phyloP scores from a whole-genome alignment of 2,888 invertebrate genomes.

The Sesamia inferens region DNA sequence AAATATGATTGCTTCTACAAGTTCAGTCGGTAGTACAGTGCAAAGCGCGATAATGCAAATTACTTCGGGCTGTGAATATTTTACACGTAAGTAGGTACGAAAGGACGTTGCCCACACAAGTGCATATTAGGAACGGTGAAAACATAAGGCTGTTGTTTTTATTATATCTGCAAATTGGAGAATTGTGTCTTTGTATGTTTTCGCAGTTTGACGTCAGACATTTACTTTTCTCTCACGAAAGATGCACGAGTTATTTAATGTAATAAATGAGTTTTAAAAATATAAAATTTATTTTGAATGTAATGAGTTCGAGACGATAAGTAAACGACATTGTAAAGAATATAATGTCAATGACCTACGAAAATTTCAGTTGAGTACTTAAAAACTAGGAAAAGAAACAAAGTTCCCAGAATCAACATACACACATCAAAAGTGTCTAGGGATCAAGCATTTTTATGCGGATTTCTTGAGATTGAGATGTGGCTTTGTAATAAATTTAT shows the following conservation, averaged over 20 bases:
- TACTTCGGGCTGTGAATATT: conserved; percentile 11
- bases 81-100: neutral
- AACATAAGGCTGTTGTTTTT: neutral
- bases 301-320: too few species aligned
- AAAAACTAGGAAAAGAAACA: neutral
- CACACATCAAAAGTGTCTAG: too few species aligned
- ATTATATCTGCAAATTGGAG: neutral
- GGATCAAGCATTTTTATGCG: too few species aligned
- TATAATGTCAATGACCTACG: conserved; percentile 18
- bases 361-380: conserved; percentile 7
- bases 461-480: too few species aligned
- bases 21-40: neutral
- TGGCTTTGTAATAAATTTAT: too few species aligned
- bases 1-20: conserved; percentile 4
- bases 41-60: conserved; percentile 16
- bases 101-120: conserved; percentile 1
- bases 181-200: neutral
- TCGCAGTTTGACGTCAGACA: neutral
- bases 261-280: neutral
- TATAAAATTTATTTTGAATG: neutral
- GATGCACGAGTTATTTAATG: too few species aligned
- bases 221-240: neutral
- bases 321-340: neutral
- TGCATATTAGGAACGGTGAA: neutral
- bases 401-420: neutral